These are phyloP conservation scores for Varanus salvator DNA, from an alignment of 2,113 vertebrate genomes.

Conservation along the genomic window DNA sequence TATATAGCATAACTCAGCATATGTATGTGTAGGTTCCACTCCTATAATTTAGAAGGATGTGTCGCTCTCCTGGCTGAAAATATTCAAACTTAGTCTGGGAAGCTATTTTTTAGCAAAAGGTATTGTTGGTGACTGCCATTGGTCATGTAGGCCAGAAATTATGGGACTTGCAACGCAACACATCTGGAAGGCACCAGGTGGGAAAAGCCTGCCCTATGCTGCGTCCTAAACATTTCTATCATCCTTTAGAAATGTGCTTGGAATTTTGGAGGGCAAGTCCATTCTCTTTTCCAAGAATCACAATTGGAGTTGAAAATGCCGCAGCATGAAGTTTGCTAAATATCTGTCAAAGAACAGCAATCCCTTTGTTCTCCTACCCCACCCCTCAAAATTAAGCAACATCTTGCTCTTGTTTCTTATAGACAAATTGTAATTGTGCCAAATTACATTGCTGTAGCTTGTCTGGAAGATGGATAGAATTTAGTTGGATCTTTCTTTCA, in stretches of 20 bases:
- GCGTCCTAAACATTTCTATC: neutral
- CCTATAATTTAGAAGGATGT: neutral
- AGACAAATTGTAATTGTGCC: neutral
- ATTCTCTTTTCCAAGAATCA: neutral
- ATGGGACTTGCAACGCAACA: too few species aligned
- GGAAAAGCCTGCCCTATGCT: too few species aligned
- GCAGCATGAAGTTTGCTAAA: neutral
- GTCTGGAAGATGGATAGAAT: slow-evolving; percentile 9
- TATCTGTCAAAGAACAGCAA: neutral
- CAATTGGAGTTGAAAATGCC: neutral
- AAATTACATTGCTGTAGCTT: neutral
- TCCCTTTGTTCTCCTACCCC: neutral
- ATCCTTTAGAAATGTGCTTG: neutral
- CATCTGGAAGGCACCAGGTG: too few species aligned
- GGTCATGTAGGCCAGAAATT: too few species aligned
- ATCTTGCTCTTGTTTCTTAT: neutral
- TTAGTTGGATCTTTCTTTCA: neutral
- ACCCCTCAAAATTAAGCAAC: neutral
- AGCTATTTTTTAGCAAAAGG: too few species aligned
- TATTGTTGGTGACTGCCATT: too few species aligned
- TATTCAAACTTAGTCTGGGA: too few species aligned
- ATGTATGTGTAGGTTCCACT: neutral
- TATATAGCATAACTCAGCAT: neutral
- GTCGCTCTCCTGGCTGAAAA: too few species aligned
- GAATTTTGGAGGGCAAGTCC: neutral